These are phyloP conservation scores for Sycophila sp. DNA, from an alignment of 1,140 invertebrate species.

Conservation along the genomic window DNA sequence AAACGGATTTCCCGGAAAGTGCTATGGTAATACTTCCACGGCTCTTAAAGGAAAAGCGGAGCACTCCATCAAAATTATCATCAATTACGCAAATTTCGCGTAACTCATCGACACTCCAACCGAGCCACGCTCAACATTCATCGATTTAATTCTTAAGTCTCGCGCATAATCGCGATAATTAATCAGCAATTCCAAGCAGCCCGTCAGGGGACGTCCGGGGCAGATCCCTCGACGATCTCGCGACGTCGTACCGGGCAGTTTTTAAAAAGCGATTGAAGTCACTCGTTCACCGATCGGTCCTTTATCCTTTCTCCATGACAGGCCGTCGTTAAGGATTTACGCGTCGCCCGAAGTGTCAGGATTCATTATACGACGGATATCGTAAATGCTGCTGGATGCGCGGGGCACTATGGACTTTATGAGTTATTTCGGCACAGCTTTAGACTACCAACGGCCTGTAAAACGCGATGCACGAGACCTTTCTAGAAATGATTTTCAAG, in stretches of 20 bases:
- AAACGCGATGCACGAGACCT: too few species aligned
- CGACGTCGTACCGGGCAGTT: neutral
- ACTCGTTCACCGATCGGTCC: neutral
- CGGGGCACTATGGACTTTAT: too few species aligned
- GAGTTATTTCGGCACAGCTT: too few species aligned
- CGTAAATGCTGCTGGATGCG: neutral
- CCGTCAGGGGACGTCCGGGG: conserved; percentile 1
- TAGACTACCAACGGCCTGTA: too few species aligned
- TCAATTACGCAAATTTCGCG: too few species aligned
- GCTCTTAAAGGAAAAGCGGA: too few species aligned
- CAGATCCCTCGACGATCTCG: neutral
- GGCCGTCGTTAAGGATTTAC: neutral
- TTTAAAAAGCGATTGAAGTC: conserved; percentile 22
- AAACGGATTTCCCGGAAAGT: too few species aligned
- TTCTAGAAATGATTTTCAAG: too few species aligned
- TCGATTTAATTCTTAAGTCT: neutral
- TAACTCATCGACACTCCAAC: too few species aligned
- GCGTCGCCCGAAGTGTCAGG: neutral
- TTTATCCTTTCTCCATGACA: neutral
- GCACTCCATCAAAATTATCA: too few species aligned
- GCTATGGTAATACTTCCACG: too few species aligned
- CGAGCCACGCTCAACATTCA: conserved; percentile 4
- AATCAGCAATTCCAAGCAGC: conserved; percentile 33
- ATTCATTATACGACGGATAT: conserved; percentile 2
- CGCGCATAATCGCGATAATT: conserved; percentile 12